Evolutionary conservation across 2,888 invertebrate genomes (phyloP).

Genomic region (Boloria euphrosyne): DNA sequence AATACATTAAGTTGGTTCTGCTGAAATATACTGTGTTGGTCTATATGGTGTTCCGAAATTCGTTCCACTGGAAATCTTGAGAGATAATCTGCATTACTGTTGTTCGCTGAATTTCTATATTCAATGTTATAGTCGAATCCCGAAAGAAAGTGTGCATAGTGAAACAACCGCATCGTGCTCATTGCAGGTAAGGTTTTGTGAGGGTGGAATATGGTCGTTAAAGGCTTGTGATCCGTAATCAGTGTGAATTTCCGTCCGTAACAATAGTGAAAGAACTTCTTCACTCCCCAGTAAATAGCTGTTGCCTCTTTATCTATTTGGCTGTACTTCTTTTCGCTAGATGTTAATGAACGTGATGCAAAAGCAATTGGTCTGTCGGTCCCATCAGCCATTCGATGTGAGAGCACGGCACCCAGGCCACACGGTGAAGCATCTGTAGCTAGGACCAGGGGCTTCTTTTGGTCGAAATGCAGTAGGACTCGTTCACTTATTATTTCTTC

Average conservation of each 20-base stretch:
- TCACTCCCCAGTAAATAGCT: slow-evolving; percentile 49
- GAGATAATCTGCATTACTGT: slow-evolving; percentile 14
- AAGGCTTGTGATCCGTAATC: slow-evolving; percentile 52
- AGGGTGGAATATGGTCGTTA: slow-evolving; percentile 46
- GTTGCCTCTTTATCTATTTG: slow-evolving; percentile 56
- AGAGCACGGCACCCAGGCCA: too few relatives aligned
- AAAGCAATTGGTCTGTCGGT: too few relatives aligned
- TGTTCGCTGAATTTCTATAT: neutral
- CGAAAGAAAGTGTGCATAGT: slow-evolving; percentile 28
- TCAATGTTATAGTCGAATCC: slow-evolving; percentile 20
- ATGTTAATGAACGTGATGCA: slow-evolving; percentile 36
- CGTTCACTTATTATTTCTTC: slow-evolving; percentile 47
- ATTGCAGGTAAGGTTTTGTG: slow-evolving; percentile 30
- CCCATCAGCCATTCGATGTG: too few relatives aligned
- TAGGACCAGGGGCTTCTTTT: slow-evolving; percentile 12
- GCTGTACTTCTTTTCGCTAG: slow-evolving; percentile 42
- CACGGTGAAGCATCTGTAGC: slow-evolving; percentile 11
- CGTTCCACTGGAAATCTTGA: slow-evolving; percentile 9
- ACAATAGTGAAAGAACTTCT: slow-evolving; percentile 51
- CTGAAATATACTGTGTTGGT: neutral
- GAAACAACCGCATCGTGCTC: slow-evolving; percentile 33
- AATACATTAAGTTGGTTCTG: neutral
- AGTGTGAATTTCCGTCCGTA: slow-evolving; percentile 52
- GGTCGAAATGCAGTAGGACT: too few relatives aligned
- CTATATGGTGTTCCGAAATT: neutral